Base-by-base conservation (phyloP, 2,797 vertebrate species). In the Gymnopithys bicolor region DNA sequence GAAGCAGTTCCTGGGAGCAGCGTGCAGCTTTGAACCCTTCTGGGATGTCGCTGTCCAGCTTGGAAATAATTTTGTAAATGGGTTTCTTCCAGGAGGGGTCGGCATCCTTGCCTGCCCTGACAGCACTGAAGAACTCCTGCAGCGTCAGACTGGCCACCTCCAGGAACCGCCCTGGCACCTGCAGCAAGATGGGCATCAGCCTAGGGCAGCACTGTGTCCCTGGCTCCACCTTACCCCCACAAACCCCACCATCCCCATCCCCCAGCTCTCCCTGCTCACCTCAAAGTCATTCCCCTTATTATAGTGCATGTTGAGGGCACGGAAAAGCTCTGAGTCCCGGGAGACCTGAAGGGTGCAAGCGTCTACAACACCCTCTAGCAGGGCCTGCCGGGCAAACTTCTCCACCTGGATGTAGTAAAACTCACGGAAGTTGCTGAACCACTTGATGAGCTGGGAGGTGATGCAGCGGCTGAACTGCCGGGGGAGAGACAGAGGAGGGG, bases 381-480 rank as follows among this genome's bases (percentile, higher is more conserved):
- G 98, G 32, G 99, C 98, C 98, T 99, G 99, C 15, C 99, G 98
- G 53, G 99, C 99, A 90, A 98, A 99, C 97, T 99, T 99, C 98
- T 99, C 99, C 98, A 99, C 99, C 97, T 99, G 99, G 97, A 99
- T 99, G 96, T 99, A 99, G 97, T 99, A 99, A 97, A 99, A 99
- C 97, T 99, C 99, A 22, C 99, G 98, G 96, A 99, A 99, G 97
- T 99, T 99, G 96, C 99, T 99, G 98, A 99, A 99, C 99, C 99
- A 99, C 97, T 99, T 99, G 98, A 99, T 99, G 94, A 99, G 98
- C 98, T 99, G 99, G 43, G 99, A 99, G 63, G 99, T 99, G 97
- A 99, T 98, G 97, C 99, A 99, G 96, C 99, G 99, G 91, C 99
- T 99, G 97, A 99, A 99, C 99, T 99, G 96, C 95, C 14, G 0